Conservation (phyloP, 2,888 invertebrate species). For the Automeris io region DNA sequence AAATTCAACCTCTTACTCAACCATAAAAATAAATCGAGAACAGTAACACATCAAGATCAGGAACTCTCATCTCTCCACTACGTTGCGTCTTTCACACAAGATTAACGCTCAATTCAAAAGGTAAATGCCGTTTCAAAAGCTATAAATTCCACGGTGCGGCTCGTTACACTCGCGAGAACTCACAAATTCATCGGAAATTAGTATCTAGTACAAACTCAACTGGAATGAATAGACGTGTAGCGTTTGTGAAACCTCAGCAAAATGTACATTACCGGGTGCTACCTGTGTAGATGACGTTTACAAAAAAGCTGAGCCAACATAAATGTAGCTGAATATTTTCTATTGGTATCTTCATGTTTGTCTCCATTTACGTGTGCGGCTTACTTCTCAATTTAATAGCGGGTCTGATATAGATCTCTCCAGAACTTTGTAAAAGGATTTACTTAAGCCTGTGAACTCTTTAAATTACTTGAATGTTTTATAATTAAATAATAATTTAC, state of each 20-base stretch:
- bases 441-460: too few relatives aligned
- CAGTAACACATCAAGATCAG: conserved; percentile 30
- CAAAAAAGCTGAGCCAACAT: not conserved
- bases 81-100: conserved; percentile 64
- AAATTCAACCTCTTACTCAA: conserved; percentile 2
- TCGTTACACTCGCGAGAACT: conserved; percentile 65
- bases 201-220: conserved; percentile 49
- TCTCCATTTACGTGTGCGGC: not conserved
- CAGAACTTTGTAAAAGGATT: too few relatives aligned
- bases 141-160: conserved; percentile 61
- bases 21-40: conserved; percentile 11
- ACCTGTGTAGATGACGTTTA: conserved; percentile 1
- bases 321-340: not conserved
- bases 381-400: not conserved
- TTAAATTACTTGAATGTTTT: too few relatives aligned
- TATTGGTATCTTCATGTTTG: not conserved
- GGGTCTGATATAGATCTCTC: not conserved
- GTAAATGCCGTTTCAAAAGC: conserved; percentile 65
- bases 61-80: conserved; percentile 37
- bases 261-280: conserved; percentile 11
- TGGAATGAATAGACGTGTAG: conserved; percentile 34
- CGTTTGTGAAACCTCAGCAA: conserved; percentile 25
- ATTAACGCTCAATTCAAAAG: conserved; percentile 71
- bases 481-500: too few relatives aligned
- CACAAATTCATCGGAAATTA: conserved; percentile 72